Evolutionary conservation across 2,888 invertebrate species (phyloP), one percentile per base, ranked within the genome.

Genomic region (Phengaris arion): DNA sequence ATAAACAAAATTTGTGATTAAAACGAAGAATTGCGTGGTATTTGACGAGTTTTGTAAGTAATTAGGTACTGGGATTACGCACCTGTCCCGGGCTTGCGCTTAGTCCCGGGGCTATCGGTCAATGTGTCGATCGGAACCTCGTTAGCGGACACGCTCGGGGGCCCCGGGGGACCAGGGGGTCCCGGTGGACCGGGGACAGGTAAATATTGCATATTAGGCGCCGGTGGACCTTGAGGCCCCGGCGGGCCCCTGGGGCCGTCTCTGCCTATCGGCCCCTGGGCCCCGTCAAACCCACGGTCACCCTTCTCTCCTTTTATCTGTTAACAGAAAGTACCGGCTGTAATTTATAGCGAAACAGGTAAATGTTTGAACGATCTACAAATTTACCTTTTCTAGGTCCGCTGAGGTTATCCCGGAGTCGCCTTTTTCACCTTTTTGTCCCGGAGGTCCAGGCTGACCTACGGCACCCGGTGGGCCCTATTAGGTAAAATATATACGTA

Each of bases 121-220:
- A 91, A 84, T 79, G 89, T 87, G 84, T 92, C 91, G 22, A 83
- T 81, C 64, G 89, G 85, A 79, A 87, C 81, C 82, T 90, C 88
- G 79, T 88, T 88, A 13, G 85, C 82, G 75, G 82, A 85, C 69
- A 83, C 81, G 4, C 81, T 84, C 9, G 87, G 83, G 0, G 85
- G 80, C 2, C 86, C 87, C 0, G 96, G 96, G 0, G 95, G 94
- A 2, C 97, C 97, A 0, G 96, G 96, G 0, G 95, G 95, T 6
- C 96, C 96, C 0, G 96, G 96, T 0, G 96, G 95, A 0, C 97
- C 97, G 0, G 97, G 96, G 68, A 96, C 96, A 9, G 97, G 95
- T 79, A 96, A 93, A 86, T 96, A 97, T 81, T 95, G 94, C 75
- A 94, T 91, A 76, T 89, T 91, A 55, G 94, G 92, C 79, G 94